Evolutionary conservation across 2,888 invertebrate species (phyloP).

Genomic region (Dasypolia templi): DNA sequence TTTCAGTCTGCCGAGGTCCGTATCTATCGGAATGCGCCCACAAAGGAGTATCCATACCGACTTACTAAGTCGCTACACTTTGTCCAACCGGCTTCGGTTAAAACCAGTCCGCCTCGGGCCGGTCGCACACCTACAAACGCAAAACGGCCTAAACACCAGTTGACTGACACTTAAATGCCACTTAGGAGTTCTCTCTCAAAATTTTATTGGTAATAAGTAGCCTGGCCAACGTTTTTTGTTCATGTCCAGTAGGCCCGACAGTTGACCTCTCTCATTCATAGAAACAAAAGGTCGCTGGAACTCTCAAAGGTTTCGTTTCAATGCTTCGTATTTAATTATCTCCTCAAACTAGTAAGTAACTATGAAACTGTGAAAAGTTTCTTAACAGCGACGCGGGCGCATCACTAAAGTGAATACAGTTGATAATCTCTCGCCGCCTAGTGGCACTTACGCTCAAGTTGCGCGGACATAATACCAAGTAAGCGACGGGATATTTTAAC

Average conservation of each 20-base stretch:
- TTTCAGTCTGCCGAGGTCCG: conserved; percentile 83
- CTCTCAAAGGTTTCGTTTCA: conserved; percentile 51
- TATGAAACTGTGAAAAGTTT: conserved; percentile 59
- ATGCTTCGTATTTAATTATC: conserved; percentile 59
- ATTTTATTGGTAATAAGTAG: conserved; percentile 88
- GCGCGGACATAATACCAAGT: conserved; percentile 77
- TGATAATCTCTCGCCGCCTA: conserved; percentile 73
- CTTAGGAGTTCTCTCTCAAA: conserved; percentile 86
- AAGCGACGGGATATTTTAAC: conserved; percentile 85
- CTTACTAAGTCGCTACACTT: conserved; percentile 87
- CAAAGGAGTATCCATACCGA: conserved; percentile 86
- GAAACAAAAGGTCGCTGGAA: conserved; percentile 59
- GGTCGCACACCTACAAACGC: conserved; percentile 65
- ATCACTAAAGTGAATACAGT: conserved; percentile 73
- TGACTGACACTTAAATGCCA: conserved; percentile 90
- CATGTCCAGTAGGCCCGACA: conserved; percentile 68
- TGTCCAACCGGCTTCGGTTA: conserved; percentile 85
- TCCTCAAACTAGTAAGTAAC: conserved; percentile 57
- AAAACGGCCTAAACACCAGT: conserved; percentile 85
- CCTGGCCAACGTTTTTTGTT: conserved; percentile 80
- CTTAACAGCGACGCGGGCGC: conserved; percentile 55
- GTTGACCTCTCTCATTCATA: conserved; percentile 74
- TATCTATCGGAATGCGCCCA: conserved; percentile 89
- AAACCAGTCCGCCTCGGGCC: conserved; percentile 80
- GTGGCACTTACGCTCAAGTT: conserved; percentile 74